phyloP scores from a whole-genome alignment of 2,888 invertebrate genomes.

The Embidobia sp. region DNA sequence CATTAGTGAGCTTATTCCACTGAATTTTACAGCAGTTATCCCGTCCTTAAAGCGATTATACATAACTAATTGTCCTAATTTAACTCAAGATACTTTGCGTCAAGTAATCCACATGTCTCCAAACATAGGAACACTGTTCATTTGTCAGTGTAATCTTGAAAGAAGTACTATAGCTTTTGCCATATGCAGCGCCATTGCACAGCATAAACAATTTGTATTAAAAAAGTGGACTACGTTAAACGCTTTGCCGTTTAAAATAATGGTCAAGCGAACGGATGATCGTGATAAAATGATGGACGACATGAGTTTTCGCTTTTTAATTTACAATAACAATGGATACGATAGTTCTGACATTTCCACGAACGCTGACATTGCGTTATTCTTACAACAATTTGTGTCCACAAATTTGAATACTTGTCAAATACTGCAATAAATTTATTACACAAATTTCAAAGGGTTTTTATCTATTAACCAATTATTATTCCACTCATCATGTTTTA shows the following conservation, averaged over 20 bases:
- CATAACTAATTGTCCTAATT: constrained; percentile 54
- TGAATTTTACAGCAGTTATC: background rate
- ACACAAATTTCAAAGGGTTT: background rate
- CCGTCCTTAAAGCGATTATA: constrained; percentile 49
- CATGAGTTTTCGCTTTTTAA: constrained; percentile 35
- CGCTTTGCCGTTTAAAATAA: constrained; percentile 37
- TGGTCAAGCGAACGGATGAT: constrained; percentile 5
- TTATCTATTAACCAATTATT: background rate
- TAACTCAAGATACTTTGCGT: constrained; percentile 44
- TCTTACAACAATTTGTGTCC: constrained; percentile 35
- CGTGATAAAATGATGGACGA: too few relatives aligned
- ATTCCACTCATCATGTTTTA: too few relatives aligned
- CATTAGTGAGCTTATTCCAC: constrained; percentile 28
- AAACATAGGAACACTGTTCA: constrained; percentile 46
- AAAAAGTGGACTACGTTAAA: constrained; percentile 54
- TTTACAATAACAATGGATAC: constrained; percentile 51
- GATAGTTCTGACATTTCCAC: constrained; percentile 38
- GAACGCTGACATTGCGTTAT: constrained; percentile 24
- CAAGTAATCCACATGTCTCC: constrained; percentile 37
- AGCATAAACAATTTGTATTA: constrained; percentile 35
- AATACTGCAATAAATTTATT: constrained; percentile 37
- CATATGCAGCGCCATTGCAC: constrained; percentile 23
- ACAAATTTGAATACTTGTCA: constrained; percentile 33
- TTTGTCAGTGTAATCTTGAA: constrained; percentile 39
- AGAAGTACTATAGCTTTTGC: constrained; percentile 36